phyloP scores from a whole-genome alignment of 2,797 vertebrate species.

The Aeoliscus strigatus region DNA sequence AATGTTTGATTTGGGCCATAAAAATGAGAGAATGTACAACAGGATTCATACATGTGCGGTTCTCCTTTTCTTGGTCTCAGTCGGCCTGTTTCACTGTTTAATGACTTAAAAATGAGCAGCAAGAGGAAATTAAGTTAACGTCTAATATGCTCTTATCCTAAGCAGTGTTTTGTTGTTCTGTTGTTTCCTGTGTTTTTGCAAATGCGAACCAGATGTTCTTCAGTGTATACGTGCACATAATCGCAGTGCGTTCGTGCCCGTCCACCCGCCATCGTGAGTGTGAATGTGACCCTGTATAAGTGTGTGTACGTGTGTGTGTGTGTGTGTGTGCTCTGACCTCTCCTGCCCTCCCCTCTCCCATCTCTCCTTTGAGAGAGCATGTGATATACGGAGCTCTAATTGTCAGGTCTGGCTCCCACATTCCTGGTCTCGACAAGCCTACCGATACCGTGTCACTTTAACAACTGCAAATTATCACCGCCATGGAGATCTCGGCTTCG shows the following conservation, averaged over 20 bases:
- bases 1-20: too few relatives aligned
- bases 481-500: constrained; percentile 87
- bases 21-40: too few relatives aligned
- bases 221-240: constrained; percentile 9
- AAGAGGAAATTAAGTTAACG: constrained; percentile 40
- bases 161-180: constrained; percentile 31
- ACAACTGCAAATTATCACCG: constrained; percentile 92
- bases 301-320: constrained; percentile 6
- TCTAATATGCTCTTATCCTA: constrained; percentile 27
- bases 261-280: too few relatives aligned
- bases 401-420: constrained; percentile 78
- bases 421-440: constrained; percentile 80
- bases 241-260: constrained; percentile 17
- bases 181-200: constrained; percentile 18
- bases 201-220: constrained; percentile 34
- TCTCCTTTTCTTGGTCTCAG: too few relatives aligned
- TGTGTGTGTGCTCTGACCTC: constrained; percentile 46
- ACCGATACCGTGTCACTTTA: constrained; percentile 89
- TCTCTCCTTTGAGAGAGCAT: constrained; percentile 57
- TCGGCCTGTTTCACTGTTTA: too few relatives aligned
- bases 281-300: too few relatives aligned
- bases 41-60: too few relatives aligned
- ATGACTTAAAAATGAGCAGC: constrained; percentile 35
- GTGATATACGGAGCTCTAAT: constrained; percentile 79
- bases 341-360: constrained; percentile 40